Conservation (phyloP, 2,797 vertebrate species). For the Coreius guichenoti region DNA sequence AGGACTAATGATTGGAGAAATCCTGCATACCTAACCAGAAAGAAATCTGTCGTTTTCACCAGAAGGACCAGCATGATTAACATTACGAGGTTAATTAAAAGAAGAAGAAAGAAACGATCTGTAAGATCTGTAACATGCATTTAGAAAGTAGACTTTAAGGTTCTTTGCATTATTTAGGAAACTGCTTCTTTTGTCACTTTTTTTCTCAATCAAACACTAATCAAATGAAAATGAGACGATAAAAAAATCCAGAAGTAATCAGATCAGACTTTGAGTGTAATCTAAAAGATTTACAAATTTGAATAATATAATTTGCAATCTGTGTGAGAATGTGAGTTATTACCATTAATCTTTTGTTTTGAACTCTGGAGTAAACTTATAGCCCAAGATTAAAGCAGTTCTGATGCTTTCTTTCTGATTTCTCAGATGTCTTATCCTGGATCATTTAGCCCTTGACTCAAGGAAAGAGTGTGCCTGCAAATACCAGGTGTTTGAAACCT, state of each 20-base stretch:
- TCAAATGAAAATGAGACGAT: neutral
- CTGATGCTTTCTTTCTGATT: slow-evolving; percentile 34
- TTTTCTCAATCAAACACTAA: neutral
- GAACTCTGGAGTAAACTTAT: neutral
- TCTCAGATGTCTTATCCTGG: slow-evolving; percentile 76
- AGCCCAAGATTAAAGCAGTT: slow-evolving; percentile 15
- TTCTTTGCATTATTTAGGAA: neutral
- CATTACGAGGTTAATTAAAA: neutral
- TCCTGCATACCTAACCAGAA: neutral
- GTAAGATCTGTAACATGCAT: neutral
- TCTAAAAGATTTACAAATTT: neutral
- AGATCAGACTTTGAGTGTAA: neutral
- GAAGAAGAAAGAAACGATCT: too few relatives aligned
- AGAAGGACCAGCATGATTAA: neutral
- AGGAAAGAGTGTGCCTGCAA: slow-evolving; percentile 69
- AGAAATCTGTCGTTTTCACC: neutral
- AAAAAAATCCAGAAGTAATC: neutral
- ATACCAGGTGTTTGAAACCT: slow-evolving; percentile 67
- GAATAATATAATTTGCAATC: neutral
- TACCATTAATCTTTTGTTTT: neutral
- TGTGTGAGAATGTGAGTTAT: neutral
- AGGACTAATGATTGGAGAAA: too few relatives aligned
- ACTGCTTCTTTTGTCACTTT: neutral
- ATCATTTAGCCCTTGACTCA: slow-evolving; percentile 62
- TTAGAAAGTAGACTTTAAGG: neutral